Conservation (phyloP, 2,797 vertebrate species). For the Naso thynnoides region DNA sequence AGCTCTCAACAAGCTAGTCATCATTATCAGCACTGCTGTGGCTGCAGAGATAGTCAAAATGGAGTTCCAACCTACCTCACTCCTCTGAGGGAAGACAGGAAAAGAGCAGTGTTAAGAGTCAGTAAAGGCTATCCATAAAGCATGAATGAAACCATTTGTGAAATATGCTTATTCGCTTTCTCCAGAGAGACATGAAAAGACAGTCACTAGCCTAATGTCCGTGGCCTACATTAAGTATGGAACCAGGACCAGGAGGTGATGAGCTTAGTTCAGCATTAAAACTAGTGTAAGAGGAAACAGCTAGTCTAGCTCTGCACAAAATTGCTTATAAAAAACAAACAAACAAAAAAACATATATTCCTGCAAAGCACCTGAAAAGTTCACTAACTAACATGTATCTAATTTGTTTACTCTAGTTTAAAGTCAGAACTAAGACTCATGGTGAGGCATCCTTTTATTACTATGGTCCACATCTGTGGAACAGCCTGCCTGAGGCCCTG, state of each 20-base stretch:
- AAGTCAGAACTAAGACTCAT: no score
- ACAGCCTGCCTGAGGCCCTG: no score
- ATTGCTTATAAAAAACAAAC: no score
- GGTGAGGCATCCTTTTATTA: no score
- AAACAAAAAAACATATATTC: not conserved
- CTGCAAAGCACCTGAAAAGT: not conserved
- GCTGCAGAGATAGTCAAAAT: slow-evolving; percentile 83
- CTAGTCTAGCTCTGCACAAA: not conserved
- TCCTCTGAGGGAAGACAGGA: slow-evolving; percentile 76
- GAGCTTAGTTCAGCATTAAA: slow-evolving; percentile 2
- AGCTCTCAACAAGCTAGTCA: slow-evolving; percentile 79
- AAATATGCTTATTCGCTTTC: slow-evolving; percentile 25
- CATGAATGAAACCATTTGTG: slow-evolving; percentile 2
- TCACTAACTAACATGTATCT: not conserved
- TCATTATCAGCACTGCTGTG: slow-evolving; percentile 79
- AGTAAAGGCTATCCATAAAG: not conserved
- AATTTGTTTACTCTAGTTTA: not conserved
- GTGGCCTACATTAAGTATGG: not conserved
- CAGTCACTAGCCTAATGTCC: not conserved
- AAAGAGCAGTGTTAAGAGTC: slow-evolving; percentile 40
- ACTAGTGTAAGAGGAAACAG: not conserved
- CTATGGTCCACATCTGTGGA: no score
- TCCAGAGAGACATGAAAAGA: slow-evolving; percentile 20
- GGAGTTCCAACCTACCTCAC: slow-evolving; percentile 85
- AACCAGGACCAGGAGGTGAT: not conserved